Percentiles rank a stretch among this genome's conserved stretches.
These are phyloP conservation scores for Cybosia mesomella DNA, from an alignment of 2,888 invertebrate genomes.

Conservation along the genomic window DNA sequence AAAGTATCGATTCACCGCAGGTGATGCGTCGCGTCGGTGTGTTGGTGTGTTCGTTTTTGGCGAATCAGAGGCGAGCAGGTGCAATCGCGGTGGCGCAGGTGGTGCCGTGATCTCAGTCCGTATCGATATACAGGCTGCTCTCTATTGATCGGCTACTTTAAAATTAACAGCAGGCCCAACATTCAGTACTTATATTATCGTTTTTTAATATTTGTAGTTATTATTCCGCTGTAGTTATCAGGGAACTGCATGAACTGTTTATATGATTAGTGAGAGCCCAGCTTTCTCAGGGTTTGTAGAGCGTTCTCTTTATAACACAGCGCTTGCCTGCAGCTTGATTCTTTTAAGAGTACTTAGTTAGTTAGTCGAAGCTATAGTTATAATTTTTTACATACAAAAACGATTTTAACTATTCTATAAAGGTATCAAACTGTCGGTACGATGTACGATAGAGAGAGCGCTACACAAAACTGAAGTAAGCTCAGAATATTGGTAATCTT, in stretches of 20 bases:
- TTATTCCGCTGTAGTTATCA: no score
- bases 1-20: slow-evolving; percentile 67
- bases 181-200: not conserved
- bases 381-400: no score
- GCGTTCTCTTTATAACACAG: no score
- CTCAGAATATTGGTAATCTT: not conserved
- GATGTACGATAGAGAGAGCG: no score
- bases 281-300: no score
- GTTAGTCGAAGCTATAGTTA: not conserved
- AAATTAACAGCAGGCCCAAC: not conserved
- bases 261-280: no score
- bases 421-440: no score
- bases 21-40: slow-evolving; percentile 56
- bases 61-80: slow-evolving; percentile 83
- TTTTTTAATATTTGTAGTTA: not conserved
- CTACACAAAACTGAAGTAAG: no score
- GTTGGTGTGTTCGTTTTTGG: slow-evolving; percentile 78
- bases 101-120: slow-evolving; percentile 77
- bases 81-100: slow-evolving; percentile 73
- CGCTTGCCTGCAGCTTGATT: not conserved
- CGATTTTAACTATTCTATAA: no score
- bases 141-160: slow-evolving; percentile 39
- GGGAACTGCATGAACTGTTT: no score
- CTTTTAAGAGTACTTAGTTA: not conserved
- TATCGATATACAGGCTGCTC: slow-evolving; percentile 71